These are phyloP conservation scores for Solea senegalensis DNA, from an alignment of 2,113 vertebrate genomes.

Conservation along the genomic window DNA sequence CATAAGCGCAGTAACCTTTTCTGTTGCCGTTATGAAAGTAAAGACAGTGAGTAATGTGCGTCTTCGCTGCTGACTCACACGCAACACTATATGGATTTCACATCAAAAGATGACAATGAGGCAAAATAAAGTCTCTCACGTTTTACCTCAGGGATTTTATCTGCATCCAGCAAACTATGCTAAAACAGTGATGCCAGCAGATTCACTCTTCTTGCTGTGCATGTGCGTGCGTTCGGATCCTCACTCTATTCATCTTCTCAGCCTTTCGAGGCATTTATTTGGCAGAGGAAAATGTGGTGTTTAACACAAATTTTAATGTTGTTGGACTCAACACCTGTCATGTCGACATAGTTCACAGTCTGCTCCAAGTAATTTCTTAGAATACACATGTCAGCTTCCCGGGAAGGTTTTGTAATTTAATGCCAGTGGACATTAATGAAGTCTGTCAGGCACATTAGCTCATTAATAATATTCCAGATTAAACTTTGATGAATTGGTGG, in stretches of 20 bases:
- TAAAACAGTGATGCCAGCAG: conserved; percentile 17
- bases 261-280: neutral
- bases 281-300: neutral
- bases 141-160: conserved; percentile 3
- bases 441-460: conserved; percentile 61
- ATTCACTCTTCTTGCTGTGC: neutral
- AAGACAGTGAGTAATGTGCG: conserved; percentile 4
- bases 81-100: conserved; percentile 27
- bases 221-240: neutral
- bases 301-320: conserved; percentile 9
- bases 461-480: conserved; percentile 72
- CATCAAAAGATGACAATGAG: conserved; percentile 36
- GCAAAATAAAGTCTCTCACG: conserved; percentile 17
- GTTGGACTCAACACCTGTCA: conserved; percentile 22
- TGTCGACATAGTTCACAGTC: conserved; percentile 32
- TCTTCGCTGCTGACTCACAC: conserved; percentile 37
- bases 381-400: conserved; percentile 47
- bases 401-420: conserved; percentile 51
- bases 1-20: neutral
- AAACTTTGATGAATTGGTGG: conserved; percentile 66
- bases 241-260: neutral
- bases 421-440: conserved; percentile 58
- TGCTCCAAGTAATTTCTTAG: conserved; percentile 36
- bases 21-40: conserved; percentile 1
- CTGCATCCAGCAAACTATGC: conserved; percentile 2